phyloP scores from a whole-genome alignment of 2,797 vertebrate species.

The Chromobotia macracanthus region DNA sequence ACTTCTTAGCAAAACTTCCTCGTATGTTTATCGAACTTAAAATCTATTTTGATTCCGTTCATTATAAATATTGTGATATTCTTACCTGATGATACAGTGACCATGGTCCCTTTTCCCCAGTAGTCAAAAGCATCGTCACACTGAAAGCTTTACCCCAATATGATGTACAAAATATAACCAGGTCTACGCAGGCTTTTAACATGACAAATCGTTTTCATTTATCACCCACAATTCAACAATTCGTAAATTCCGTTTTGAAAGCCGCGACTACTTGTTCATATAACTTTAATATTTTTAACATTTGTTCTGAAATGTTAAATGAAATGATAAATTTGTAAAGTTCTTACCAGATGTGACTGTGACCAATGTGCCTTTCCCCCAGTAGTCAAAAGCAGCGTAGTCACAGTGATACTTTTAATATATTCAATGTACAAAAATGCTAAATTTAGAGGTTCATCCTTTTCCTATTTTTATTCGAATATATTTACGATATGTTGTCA shows the following conservation, averaged over 20 bases:
- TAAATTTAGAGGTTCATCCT: neutral
- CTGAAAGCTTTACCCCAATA: neutral
- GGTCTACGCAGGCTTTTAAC: neutral
- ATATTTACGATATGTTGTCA: too few relatives aligned
- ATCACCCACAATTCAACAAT: neutral
- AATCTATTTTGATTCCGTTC: neutral
- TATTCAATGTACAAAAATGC: slow-evolving; percentile 32
- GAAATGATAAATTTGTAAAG: too few relatives aligned
- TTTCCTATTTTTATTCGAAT: too few relatives aligned
- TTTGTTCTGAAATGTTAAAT: too few relatives aligned
- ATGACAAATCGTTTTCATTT: neutral
- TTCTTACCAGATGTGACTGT: slow-evolving; percentile 70
- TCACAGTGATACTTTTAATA: slow-evolving; percentile 38
- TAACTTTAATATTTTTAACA: neutral
- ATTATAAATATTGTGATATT: neutral
- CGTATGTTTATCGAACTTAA: neutral
- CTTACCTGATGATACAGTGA: slow-evolving; percentile 69
- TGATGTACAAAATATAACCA: slow-evolving; percentile 12
- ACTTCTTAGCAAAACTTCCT: neutral
- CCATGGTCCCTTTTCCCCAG: slow-evolving; percentile 64
- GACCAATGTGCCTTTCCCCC: slow-evolving; percentile 72
- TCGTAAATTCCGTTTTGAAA: neutral
- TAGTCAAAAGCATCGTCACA: slow-evolving; percentile 59
- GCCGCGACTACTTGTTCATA: too few relatives aligned
- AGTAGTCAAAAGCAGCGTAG: slow-evolving; percentile 70